Evolutionary conservation across 2,797 vertebrate genomes (phyloP), one percentile per base, ranked within the genome.

Genomic region (Pangasius sanitwongsei): DNA sequence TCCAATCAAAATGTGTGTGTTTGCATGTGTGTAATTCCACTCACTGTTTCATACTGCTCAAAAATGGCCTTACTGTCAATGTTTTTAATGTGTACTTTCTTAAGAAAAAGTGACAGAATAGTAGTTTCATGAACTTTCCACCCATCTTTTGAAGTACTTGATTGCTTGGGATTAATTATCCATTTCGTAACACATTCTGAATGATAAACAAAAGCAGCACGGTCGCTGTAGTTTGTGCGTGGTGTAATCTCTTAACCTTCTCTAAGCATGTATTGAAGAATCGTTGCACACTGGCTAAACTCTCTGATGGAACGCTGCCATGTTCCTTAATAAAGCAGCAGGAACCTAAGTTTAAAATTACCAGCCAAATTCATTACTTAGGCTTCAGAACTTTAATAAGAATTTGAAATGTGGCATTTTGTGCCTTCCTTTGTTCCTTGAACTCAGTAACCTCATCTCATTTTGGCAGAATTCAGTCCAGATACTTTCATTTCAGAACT

Each of bases 311-410:
- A 83, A 83, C 65, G 59, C 88, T 65, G 83, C 77, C 75, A 65
- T n/a, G 8, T 80, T 86, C 25, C 57, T 89, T 87, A 86, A 86
- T 81, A 89, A 88, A 28, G 28, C 59, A 50, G 50, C 84, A 34
- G 9, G 31, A 86, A 53, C 61, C 86, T 55, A 77, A 72, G 55
- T 81, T 59, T 53, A 16, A 87, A 57, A 89, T 74, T 75, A 67
- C 57, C 37, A 41, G 31, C 37, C 16, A 59, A 83, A 89, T 81
- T 78, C 77, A 86, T 87, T 87, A 87, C 70, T 34, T 75, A 41
- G 70, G 37, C 44, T 88, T 87, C n/a, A 75, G 31, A 65, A 63
- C 89, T 82, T 48, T 63, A 70, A 80, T 80, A 55, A 57, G 50
- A 57, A 80, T 34, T 11, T 55, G 50, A 81, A 81, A 81, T 57